phyloP scores from a whole-genome alignment of 2,888 invertebrate species.

The Leucoma salicis region DNA sequence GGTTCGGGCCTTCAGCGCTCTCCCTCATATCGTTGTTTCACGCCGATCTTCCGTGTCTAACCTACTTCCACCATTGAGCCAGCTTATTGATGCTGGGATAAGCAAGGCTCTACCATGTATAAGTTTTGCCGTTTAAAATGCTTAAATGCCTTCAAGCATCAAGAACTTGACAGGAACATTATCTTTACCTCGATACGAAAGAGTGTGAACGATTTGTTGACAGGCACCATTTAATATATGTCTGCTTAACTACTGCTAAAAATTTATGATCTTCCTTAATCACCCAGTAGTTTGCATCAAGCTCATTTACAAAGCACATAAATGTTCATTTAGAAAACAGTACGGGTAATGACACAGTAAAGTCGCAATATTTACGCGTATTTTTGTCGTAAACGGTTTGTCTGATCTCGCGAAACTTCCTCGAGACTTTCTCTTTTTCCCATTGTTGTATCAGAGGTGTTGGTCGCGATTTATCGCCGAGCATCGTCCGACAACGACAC shows the following conservation, averaged over 20 bases:
- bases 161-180: slow-evolving; percentile 4
- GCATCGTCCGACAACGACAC: slow-evolving; percentile 64
- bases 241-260: slow-evolving; percentile 20
- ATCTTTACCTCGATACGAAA: slow-evolving; percentile 11
- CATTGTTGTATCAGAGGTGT: slow-evolving; percentile 73
- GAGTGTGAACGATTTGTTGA: slow-evolving; percentile 24
- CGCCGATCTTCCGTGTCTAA: too few species aligned
- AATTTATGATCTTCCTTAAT: slow-evolving; percentile 27
- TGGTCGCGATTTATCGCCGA: slow-evolving; percentile 67
- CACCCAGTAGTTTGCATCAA: slow-evolving; percentile 20
- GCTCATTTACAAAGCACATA: slow-evolving; percentile 25
- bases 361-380: slow-evolving; percentile 38
- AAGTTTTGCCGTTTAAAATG: slow-evolving; percentile 9
- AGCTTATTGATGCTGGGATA: too few species aligned
- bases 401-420: slow-evolving; percentile 55
- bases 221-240: slow-evolving; percentile 16
- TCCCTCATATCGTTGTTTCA: too few species aligned
- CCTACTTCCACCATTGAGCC: too few species aligned
- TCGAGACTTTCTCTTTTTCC: slow-evolving; percentile 68
- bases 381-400: slow-evolving; percentile 44
- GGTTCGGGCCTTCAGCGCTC: too few species aligned
- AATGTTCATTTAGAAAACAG: slow-evolving; percentile 37
- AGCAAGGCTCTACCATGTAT: too few species aligned
- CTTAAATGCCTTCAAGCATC: slow-evolving; percentile 5
- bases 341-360: slow-evolving; percentile 31